Evolutionary conservation across 2,888 invertebrate genomes (phyloP), one percentile per base, ranked within the genome.

Genomic region (Pteria penguin): DNA sequence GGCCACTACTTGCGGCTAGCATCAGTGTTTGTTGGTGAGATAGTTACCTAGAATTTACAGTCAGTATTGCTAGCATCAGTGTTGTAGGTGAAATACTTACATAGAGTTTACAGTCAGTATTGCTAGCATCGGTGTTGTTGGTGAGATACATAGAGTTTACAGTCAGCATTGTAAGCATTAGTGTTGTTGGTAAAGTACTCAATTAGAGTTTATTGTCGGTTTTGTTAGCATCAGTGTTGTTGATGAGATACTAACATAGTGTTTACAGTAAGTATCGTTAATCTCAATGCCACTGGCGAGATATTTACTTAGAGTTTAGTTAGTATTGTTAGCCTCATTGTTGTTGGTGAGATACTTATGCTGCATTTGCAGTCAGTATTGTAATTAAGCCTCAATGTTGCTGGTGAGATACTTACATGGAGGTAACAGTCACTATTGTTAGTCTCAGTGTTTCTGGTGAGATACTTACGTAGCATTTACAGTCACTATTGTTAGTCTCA

Each of bases 211-310:
- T 82, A 78, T 83, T 84, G 54, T 69, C 72, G 27, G 71, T 74
- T 45, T 73, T 72, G 11, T 69, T 79, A 32, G 82, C 77, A n/a
- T 73, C 71, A 8, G 76, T 65, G n/a, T 78, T 54, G 66, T 76
- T n/a, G n/a, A n/a, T n/a, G n/a, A 82, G 83, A 82, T 78, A 85
- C n/a, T n/a, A n/a, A n/a, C 84, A 79, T 76, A 86, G 60, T 54
- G 60, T 77, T 79, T 82, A 78, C 84, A 85, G 54, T 69, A 71
- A 29, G 71, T 74, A 54, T 73, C 71, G 11, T 69, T 79, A 32
- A 81, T 76, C 14, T 73, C 71, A 8, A 75, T 65, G n/a, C 76
- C 45, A 66, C 75, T 72, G n/a, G 86, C n/a, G n/a, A n/a, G n/a
- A n/a, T 36, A 82, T 83, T 83, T 78, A 85, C 84, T 78, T 76